phyloP scores from a whole-genome alignment of 2,797 vertebrate species.

The Crocodylus rhombifer region DNA sequence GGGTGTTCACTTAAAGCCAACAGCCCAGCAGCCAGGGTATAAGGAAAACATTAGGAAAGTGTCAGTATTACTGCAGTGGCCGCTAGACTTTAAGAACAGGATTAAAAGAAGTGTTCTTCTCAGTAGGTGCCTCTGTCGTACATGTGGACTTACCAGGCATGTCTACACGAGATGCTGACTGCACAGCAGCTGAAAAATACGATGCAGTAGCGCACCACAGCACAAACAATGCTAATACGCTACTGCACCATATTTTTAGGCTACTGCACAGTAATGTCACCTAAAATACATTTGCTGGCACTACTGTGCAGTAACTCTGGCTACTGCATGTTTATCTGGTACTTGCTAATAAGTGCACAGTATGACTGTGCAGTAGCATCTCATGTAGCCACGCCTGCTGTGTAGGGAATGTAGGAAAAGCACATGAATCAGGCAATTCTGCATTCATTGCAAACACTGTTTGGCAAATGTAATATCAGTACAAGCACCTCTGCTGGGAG shows the following conservation, averaged over 20 bases:
- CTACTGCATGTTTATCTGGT: no score
- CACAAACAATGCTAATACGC: no score
- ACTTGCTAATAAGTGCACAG: no score
- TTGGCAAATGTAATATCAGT: neutral
- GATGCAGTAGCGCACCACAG: no score
- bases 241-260: no score
- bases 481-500: neutral
- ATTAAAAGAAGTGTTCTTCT: neutral
- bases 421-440: neutral
- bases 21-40: neutral
- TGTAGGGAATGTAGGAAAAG: neutral
- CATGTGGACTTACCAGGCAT: neutral
- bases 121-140: neutral
- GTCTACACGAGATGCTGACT: no score
- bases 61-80: neutral
- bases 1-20: neutral
- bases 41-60: neutral
- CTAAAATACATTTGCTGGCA: no score
- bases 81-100: neutral
- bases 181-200: no score
- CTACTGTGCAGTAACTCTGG: no score
- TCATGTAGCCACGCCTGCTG: no score
- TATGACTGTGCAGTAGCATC: no score
- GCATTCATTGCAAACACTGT: neutral
- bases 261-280: no score